These are phyloP conservation scores for Corydoras maculifer DNA, from an alignment of 2,113 vertebrate species.

Conservation along the genomic window DNA sequence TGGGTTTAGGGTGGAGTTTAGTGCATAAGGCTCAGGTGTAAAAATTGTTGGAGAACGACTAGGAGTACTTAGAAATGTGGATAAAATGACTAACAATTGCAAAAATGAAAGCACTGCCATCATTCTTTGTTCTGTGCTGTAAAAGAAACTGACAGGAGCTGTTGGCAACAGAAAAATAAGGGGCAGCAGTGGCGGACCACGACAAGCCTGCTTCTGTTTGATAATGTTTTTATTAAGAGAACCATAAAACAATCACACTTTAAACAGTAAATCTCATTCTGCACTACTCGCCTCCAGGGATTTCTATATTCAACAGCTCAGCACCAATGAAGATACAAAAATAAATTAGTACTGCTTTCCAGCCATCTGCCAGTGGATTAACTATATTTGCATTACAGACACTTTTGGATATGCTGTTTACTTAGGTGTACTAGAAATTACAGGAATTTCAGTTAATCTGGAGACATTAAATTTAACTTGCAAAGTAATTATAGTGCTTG, in stretches of 20 bases:
- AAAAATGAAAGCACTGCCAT: conserved; percentile 16
- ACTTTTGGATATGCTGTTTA: conserved; percentile 21
- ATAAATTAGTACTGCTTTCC: conserved; percentile 32
- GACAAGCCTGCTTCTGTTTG: conserved; percentile 40
- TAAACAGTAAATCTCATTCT: conserved; percentile 41
- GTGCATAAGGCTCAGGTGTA: too few relatives aligned
- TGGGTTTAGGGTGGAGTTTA: too few relatives aligned
- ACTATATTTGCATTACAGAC: conserved; percentile 1
- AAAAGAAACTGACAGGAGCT: conserved; percentile 40
- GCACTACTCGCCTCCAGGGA: conserved; percentile 12
- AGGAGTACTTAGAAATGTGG: too few relatives aligned
- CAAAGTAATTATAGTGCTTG: neutral
- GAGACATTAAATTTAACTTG: conserved; percentile 13
- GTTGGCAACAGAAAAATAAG: conserved; percentile 45
- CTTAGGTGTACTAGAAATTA: neutral
- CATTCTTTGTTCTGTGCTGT: conserved; percentile 33
- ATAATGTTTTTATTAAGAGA: conserved; percentile 53
- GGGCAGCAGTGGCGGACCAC: conserved; percentile 45
- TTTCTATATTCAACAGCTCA: conserved; percentile 17
- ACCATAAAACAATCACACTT: conserved; percentile 41
- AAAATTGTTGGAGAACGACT: too few relatives aligned
- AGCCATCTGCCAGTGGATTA: conserved; percentile 24
- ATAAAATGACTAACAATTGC: conserved; percentile 19
- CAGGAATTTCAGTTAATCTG: neutral
- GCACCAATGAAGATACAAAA: conserved; percentile 25